A percentile compares a stretch with the other conserved stretches of the same genome.
Conservation (phyloP, 1,140 invertebrate species). For the Zaprionus africanus region DNA sequence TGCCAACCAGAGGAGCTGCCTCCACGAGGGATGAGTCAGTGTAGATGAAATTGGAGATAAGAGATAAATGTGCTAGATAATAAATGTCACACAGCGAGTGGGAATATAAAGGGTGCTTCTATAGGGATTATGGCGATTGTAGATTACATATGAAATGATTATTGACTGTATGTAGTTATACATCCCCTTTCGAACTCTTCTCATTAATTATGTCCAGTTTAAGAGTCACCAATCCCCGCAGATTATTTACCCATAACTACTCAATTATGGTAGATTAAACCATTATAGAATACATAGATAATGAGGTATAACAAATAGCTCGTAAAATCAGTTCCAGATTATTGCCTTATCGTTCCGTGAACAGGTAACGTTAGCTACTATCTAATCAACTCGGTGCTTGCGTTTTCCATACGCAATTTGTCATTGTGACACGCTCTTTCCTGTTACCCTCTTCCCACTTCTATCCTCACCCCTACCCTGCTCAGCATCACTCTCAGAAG, state of each 20-base stretch:
- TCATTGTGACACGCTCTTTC: neutral
- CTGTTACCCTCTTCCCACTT: neutral
- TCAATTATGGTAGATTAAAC: neutral
- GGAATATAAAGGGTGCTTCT: neutral
- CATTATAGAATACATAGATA: neutral
- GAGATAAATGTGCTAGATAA: slow-evolving; percentile 4
- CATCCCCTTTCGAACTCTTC: neutral
- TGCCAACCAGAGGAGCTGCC: slow-evolving; percentile 21
- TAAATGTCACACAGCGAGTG: neutral
- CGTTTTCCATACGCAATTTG: neutral
- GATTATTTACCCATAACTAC: no score
- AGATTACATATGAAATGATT: neutral
- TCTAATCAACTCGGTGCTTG: neutral
- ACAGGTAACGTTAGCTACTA: neutral
- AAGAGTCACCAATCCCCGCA: no score
- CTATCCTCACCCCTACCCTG: neutral
- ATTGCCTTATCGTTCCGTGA: neutral
- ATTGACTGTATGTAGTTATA: neutral
- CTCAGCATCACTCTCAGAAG: neutral
- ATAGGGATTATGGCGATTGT: neutral
- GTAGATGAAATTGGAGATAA: neutral
- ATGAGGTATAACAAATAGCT: neutral
- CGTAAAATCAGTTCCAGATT: neutral
- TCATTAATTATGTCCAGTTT: neutral
- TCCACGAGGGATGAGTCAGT: neutral